Conservation (phyloP, 2,113 vertebrate genomes). For the Pelvicachromis taeniatus region DNA sequence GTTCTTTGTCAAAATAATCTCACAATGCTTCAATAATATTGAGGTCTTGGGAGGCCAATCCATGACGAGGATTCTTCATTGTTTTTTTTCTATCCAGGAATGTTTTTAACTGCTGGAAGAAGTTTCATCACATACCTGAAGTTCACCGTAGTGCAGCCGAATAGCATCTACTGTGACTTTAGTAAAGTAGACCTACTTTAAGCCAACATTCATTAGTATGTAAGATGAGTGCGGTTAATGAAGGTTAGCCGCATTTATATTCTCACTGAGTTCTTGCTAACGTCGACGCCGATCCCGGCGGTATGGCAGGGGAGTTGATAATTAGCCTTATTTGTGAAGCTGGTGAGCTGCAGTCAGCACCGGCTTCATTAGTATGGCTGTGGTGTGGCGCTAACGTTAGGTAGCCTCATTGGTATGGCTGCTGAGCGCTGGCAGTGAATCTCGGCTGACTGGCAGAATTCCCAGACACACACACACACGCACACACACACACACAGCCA, state of each 20-base stretch:
- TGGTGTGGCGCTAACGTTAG: slow-evolving; percentile 13
- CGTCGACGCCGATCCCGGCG: not conserved
- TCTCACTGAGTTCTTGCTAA: not conserved
- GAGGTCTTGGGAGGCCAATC: no score
- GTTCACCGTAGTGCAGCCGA: fast-evolving
- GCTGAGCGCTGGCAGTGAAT: slow-evolving; percentile 40
- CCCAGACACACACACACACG: slow-evolving; percentile 29
- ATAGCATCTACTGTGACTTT: not conserved
- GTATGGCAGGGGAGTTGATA: not conserved
- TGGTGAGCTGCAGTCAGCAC: not conserved
- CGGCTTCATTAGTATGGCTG: slow-evolving; percentile 43
- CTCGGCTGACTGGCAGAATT: slow-evolving; percentile 45
- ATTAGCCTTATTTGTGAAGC: slow-evolving; percentile 14
- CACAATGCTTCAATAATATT: no score
- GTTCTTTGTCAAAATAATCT: no score
- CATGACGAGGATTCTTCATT: fast-evolving
- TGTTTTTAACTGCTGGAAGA: not conserved
- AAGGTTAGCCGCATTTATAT: not conserved
- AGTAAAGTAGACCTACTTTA: not conserved
- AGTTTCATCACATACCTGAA: not conserved
- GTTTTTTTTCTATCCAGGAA: not conserved
- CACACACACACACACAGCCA: slow-evolving; percentile 1
- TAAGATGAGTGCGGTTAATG: not conserved
- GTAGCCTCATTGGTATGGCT: slow-evolving; percentile 56
- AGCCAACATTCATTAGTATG: not conserved